Conservation (phyloP, 2,113 vertebrate species). For the Syngnathus scovelli region DNA sequence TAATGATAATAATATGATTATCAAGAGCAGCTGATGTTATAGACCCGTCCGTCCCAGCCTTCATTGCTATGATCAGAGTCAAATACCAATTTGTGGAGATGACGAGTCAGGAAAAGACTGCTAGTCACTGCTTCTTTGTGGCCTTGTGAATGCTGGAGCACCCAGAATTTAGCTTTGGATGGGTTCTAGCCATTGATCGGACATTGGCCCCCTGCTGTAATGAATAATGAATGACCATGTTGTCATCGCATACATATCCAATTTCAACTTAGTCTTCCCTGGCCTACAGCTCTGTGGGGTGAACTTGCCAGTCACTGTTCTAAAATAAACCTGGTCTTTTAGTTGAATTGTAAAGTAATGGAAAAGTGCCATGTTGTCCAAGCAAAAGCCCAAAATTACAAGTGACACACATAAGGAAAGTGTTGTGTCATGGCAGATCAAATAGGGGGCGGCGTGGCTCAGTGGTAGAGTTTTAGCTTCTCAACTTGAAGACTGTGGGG, state of each 20-base stretch:
- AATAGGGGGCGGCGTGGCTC: too few species aligned
- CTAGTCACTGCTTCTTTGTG: constrained; percentile 9
- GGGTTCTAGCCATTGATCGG: constrained; percentile 58
- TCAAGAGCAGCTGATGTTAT: not conserved
- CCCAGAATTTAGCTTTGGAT: constrained; percentile 59
- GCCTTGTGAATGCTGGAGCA: constrained; percentile 24
- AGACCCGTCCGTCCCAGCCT: constrained; percentile 9
- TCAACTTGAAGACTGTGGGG: too few species aligned
- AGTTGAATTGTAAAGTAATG: not conserved
- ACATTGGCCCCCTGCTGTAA: constrained; percentile 49
- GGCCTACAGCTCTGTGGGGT: constrained; percentile 22
- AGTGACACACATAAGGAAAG: not conserved
- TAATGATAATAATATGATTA: constrained; percentile 2
- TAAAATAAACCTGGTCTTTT: not conserved
- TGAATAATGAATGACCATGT: constrained; percentile 75
- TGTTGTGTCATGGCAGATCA: constrained; percentile 4
- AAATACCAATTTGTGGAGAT: constrained; percentile 3
- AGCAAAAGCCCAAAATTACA: constrained; percentile 5
- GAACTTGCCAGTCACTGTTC: constrained; percentile 33
- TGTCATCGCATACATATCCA: constrained; percentile 65
- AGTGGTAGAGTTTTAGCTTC: too few species aligned
- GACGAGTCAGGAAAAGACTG: constrained; percentile 3
- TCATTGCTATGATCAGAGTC: not conserved
- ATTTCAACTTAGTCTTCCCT: constrained; percentile 60
- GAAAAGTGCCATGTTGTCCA: not conserved